Conservation (phyloP, 2,888 invertebrate species). For the Caradrina kadenii region DNA sequence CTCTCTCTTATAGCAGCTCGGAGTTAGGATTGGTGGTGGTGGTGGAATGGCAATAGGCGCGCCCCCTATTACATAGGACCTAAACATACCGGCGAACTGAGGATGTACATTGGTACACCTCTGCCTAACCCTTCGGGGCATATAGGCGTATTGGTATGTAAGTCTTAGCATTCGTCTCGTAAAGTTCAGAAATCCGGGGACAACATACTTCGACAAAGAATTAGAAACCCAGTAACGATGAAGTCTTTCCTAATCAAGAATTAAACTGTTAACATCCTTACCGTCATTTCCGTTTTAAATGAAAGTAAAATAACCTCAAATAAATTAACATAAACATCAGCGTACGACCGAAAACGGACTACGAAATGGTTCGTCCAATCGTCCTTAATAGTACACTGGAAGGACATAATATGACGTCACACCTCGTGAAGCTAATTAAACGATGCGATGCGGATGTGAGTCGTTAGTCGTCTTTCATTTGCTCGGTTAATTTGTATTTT, state of each 20-base stretch:
- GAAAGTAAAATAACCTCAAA: not conserved
- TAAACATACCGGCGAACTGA: too few species aligned
- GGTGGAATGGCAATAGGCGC: too few species aligned
- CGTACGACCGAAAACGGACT: conserved; percentile 7
- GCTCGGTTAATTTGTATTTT: conserved; percentile 62
- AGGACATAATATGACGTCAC: conserved; percentile 50
- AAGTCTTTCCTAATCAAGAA: not conserved
- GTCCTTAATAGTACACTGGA: conserved; percentile 47
- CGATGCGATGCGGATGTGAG: conserved; percentile 67
- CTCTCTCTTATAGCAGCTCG: too few species aligned
- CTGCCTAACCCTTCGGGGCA: too few species aligned
- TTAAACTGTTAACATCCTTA: not conserved
- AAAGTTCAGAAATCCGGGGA: not conserved
- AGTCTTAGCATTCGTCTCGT: not conserved
- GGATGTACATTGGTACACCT: too few species aligned
- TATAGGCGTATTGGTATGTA: too few species aligned
- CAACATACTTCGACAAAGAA: too few species aligned
- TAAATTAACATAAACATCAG: not conserved
- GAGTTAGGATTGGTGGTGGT: too few species aligned
- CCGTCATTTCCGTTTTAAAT: not conserved
- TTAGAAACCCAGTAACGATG: not conserved
- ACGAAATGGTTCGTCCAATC: conserved; percentile 23
- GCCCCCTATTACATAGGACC: too few species aligned
- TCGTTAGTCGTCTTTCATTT: conserved; percentile 69
- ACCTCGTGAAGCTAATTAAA: conserved; percentile 63